A percentile compares a stretch with the other conserved stretches of the same genome.
phyloP scores from a whole-genome alignment of 1,140 invertebrate species.

The Bombus terrestris region DNA sequence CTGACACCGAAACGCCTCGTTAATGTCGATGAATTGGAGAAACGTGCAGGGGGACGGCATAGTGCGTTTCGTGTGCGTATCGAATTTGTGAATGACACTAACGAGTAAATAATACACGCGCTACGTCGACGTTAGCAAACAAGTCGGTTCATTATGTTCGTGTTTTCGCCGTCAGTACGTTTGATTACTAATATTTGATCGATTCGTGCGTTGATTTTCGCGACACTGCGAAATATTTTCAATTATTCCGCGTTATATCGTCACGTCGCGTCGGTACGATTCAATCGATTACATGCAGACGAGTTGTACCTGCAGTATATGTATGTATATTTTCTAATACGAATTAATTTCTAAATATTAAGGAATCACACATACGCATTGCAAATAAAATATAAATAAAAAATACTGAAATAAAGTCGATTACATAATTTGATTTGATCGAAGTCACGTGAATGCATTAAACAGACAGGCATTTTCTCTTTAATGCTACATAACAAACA shows the following conservation, averaged over 20 bases:
- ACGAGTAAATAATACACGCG: conserved; percentile 68
- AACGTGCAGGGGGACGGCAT: conserved; percentile 5
- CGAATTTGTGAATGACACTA: conserved; percentile 64
- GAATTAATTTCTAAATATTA: too few species aligned
- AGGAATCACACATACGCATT: too few species aligned
- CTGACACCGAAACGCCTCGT: conserved; percentile 58
- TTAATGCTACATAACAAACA: neutral
- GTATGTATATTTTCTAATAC: too few species aligned
- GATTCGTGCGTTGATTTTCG: conserved; percentile 9
- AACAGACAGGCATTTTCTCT: neutral
- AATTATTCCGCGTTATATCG: neutral
- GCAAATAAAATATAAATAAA: too few species aligned
- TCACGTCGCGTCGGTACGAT: too few species aligned
- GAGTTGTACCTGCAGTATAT: too few species aligned
- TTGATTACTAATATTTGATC: conserved; percentile 68
- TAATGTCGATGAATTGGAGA: conserved; percentile 54
- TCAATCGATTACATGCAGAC: too few species aligned
- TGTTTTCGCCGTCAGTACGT: conserved; percentile 46
- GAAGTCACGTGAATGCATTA: too few species aligned
- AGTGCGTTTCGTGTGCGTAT: conserved; percentile 47
- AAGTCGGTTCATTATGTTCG: conserved; percentile 64
- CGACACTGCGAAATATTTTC: conserved; percentile 1
- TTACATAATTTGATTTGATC: too few species aligned
- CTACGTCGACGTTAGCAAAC: conserved; percentile 62
- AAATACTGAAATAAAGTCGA: too few species aligned